These are phyloP conservation scores for Germaria angustata DNA, from an alignment of 2,888 invertebrate species.

Conservation along the genomic window DNA sequence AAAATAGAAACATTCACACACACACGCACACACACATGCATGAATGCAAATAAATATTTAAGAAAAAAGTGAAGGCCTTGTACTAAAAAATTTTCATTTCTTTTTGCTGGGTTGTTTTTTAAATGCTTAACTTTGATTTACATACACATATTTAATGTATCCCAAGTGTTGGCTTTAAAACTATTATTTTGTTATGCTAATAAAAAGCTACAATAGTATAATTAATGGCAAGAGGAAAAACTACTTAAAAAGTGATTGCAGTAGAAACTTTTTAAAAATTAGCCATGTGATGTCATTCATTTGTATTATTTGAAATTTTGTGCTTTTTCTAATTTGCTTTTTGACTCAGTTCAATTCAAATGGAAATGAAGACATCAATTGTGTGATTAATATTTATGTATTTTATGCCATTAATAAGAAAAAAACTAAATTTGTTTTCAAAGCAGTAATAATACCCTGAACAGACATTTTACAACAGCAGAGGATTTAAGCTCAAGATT, in stretches of 20 bases:
- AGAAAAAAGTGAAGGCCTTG: not conserved
- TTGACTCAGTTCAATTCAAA: not conserved
- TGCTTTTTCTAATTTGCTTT: not conserved
- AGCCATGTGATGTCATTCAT: not conserved
- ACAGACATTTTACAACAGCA: no score
- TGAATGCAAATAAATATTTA: not conserved
- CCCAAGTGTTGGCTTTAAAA: slow-evolving; percentile 18
- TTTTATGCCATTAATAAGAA: not conserved
- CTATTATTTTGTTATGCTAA: not conserved
- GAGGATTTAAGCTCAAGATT: no score
- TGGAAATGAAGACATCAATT: not conserved
- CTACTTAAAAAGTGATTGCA: not conserved
- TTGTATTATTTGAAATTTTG: not conserved
- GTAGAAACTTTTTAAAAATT: not conserved
- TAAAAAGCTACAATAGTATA: not conserved
- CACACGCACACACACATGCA: not conserved
- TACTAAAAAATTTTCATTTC: not conserved
- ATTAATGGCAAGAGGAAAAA: not conserved
- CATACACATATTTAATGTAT: not conserved
- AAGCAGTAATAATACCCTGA: not conserved
- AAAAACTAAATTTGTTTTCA: not conserved
- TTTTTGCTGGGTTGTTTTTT: not conserved
- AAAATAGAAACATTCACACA: not conserved
- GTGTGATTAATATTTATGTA: not conserved
- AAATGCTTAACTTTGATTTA: no score